Evolutionary conservation across 2,888 invertebrate genomes (phyloP).

Genomic region (Melolontha melolontha): DNA sequence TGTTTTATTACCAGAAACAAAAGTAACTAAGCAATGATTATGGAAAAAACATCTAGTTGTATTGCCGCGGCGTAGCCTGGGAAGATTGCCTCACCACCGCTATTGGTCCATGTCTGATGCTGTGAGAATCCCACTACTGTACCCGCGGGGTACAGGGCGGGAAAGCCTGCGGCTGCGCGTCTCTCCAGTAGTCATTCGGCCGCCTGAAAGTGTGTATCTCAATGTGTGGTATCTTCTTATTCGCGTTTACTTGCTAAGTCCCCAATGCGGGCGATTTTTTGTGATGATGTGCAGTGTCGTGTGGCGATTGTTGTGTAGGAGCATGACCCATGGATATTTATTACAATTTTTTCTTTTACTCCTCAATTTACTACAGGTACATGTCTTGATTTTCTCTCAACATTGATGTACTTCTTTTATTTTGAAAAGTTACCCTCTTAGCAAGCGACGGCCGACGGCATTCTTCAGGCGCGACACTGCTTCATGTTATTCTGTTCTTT

Average conservation of each 20-base stretch:
- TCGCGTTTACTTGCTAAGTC: slow-evolving; percentile 40
- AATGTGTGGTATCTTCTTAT: slow-evolving; percentile 49
- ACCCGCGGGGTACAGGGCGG: slow-evolving; percentile 59
- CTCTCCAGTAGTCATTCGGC: slow-evolving; percentile 64
- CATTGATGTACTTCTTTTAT: slow-evolving; percentile 23
- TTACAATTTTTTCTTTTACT: slow-evolving; percentile 66
- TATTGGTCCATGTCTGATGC: slow-evolving; percentile 63
- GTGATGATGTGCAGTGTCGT: slow-evolving; percentile 68
- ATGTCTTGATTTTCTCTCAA: slow-evolving; percentile 23
- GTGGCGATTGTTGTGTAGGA: slow-evolving; percentile 68
- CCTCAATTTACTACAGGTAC: slow-evolving; percentile 66
- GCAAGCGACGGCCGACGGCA: slow-evolving; percentile 36
- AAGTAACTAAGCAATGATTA: slow-evolving; percentile 38
- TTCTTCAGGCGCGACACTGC: slow-evolving; percentile 37
- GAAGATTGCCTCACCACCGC: slow-evolving; percentile 42
- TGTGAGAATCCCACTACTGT: slow-evolving; percentile 56
- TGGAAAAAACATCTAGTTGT: slow-evolving; percentile 33
- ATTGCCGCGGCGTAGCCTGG: slow-evolving; percentile 33
- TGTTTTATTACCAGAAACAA: slow-evolving; percentile 39
- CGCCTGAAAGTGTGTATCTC: slow-evolving; percentile 56
- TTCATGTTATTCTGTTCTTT: slow-evolving; percentile 36
- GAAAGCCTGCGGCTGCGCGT: slow-evolving; percentile 62
- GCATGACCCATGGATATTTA: slow-evolving; percentile 69
- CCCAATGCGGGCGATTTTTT: slow-evolving; percentile 56
- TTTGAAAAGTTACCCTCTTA: slow-evolving; percentile 35